Conservation (phyloP, 2,113 vertebrate species). For the Pandion haliaetus region DNA sequence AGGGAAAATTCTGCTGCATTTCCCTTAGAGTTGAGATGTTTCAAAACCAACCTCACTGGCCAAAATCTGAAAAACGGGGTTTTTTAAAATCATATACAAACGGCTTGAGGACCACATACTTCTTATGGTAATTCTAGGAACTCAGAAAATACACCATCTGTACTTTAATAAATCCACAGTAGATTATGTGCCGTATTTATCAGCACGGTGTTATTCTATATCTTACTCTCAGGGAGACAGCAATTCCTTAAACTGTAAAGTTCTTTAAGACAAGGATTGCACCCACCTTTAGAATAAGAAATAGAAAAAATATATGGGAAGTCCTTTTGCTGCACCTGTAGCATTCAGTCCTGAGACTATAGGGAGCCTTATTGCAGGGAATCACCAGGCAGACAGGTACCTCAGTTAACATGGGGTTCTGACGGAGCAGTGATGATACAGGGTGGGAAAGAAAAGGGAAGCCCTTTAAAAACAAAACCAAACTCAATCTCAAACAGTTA, state of each 20-base stretch:
- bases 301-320: not conserved
- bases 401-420: not conserved
- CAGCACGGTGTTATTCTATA: not conserved
- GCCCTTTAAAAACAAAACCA: not conserved
- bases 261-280: not conserved
- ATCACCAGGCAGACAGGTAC: not conserved
- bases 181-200: conserved; percentile 17
- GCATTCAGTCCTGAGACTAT: not conserved
- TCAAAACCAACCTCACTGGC: not conserved
- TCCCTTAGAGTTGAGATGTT: not conserved
- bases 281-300: not conserved
- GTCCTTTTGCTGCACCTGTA: not conserved
- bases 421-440: not conserved
- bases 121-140: conserved; percentile 11
- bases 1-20: not conserved
- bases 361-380: not conserved
- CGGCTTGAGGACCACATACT: conserved; percentile 29
- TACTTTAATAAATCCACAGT: conserved; percentile 33
- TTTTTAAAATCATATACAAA: not conserved
- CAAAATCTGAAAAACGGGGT: not conserved
- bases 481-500: not conserved
- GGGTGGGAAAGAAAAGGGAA: not conserved
- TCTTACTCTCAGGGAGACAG: not conserved
- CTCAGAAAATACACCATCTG: conserved; percentile 34
- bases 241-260: not conserved